Base-by-base conservation (phyloP, 2,888 invertebrate species). In the Notodonta dromedarius region DNA sequence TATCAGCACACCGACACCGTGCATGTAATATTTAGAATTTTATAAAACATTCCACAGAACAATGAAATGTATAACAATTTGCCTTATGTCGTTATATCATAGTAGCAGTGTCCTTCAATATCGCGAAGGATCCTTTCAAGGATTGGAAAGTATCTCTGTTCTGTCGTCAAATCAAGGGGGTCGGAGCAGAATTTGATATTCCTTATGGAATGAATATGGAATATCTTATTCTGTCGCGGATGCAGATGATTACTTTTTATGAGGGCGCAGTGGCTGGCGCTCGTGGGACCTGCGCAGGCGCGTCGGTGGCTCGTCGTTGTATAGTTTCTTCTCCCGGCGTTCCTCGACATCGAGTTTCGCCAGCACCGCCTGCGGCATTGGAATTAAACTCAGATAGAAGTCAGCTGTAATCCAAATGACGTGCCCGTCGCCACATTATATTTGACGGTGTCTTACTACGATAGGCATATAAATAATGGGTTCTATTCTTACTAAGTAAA, bases 221-320 rank as follows among this genome's bases (percentile, higher is more conserved):
- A 69, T 69, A 71, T 51, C 70, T 16, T 61, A 59, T 61, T 69
- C 62, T 52, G 32, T 56, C 52, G 52, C 58, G 14, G 14, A 6
- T 42, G 13, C 16, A 16, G 14, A 50, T 5, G 42, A 59, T 79
- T 78, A 85, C 73, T 88, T 88, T 66, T 85, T 88, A 40, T 70
- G 65, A 5, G 65, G 12, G 7, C 83, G 81, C 24, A 51, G 60
- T 4, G 62, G 64, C 39, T 63, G 74, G 14, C 87, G 84, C 39
- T 88, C 89, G 59, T 84, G 79, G 0, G 82, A 73, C 7, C 86
- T 84, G 8, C 89, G 88, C 56, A 92, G 75, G 32, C 91, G 83
- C 56, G 89, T 91, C 0, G 92, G 92, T 0, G 84, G 83, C 57
- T 93, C 92, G 59, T 91, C 90, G 51, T 74, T 77, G 59, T 82